Evolutionary conservation across 1,140 invertebrate species (phyloP).

Genomic region (Amyelois transitella): DNA sequence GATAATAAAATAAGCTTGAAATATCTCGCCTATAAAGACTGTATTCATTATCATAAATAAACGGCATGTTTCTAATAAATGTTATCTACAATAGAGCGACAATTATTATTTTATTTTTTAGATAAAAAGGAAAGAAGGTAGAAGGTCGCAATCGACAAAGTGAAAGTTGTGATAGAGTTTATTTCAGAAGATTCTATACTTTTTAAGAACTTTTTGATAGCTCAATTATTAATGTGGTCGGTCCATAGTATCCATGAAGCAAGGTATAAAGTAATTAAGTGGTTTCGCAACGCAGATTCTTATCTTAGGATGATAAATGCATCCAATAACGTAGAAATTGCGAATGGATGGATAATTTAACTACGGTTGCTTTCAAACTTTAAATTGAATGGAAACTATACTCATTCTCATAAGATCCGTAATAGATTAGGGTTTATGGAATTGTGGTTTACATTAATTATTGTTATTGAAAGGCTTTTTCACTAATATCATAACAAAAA

Average conservation of each 20-base stretch:
- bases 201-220: too few relatives aligned
- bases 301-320: slow-evolving; percentile 56
- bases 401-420: too few relatives aligned
- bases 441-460: too few relatives aligned
- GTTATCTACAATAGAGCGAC: neutral
- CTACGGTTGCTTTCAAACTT: slow-evolving; percentile 8
- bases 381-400: slow-evolving; percentile 1
- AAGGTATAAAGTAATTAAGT: slow-evolving; percentile 23
- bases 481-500: too few relatives aligned
- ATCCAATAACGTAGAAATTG: slow-evolving; percentile 26
- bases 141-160: too few relatives aligned
- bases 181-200: neutral
- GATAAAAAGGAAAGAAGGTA: too few relatives aligned
- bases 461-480: too few relatives aligned
- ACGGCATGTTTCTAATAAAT: neutral
- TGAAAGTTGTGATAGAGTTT: too few relatives aligned
- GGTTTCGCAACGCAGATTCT: slow-evolving; percentile 30
- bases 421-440: too few relatives aligned
- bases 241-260: too few relatives aligned
- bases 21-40: neutral
- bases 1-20: neutral
- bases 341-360: slow-evolving; percentile 4
- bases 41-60: neutral
- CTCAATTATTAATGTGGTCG: too few relatives aligned
- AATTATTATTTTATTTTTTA: too few relatives aligned